Conservation (phyloP, 2,113 vertebrate species). For the Notothenia rossii region DNA sequence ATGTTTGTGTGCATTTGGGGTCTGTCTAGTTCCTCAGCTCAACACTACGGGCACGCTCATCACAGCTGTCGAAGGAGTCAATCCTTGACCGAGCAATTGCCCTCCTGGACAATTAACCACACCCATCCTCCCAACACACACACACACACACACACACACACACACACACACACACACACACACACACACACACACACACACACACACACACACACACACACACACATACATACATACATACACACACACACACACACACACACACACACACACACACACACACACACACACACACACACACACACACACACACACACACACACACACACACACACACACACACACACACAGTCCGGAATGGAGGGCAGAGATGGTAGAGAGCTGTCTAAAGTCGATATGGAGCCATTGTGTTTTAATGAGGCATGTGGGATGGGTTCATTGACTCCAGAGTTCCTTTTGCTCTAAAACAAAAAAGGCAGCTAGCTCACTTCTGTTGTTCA, state of each 20-base stretch:
- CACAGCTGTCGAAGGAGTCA: slow-evolving; percentile 59
- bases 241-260: slow-evolving; percentile 7
- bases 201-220: background rate
- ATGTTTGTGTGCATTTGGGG: background rate
- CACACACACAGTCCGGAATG: slow-evolving; percentile 10
- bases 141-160: background rate
- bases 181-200: too few relatives aligned
- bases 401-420: slow-evolving; percentile 66
- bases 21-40: slow-evolving; percentile 47
- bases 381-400: slow-evolving; percentile 45
- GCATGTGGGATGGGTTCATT: slow-evolving; percentile 50
- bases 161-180: too few relatives aligned
- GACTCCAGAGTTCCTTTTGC: slow-evolving; percentile 45
- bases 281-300: slow-evolving; percentile 8
- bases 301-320: background rate
- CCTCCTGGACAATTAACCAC: background rate
- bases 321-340: background rate
- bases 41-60: slow-evolving; percentile 17
- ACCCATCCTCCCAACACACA: background rate
- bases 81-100: background rate
- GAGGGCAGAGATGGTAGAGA: slow-evolving; percentile 21
- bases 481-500: background rate
- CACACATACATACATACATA: too few relatives aligned
- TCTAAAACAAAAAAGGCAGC: slow-evolving; percentile 35
- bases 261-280: background rate